These are phyloP conservation scores for Gymnothorax reevesii DNA, from an alignment of 2,797 vertebrate species.

Conservation along the genomic window DNA sequence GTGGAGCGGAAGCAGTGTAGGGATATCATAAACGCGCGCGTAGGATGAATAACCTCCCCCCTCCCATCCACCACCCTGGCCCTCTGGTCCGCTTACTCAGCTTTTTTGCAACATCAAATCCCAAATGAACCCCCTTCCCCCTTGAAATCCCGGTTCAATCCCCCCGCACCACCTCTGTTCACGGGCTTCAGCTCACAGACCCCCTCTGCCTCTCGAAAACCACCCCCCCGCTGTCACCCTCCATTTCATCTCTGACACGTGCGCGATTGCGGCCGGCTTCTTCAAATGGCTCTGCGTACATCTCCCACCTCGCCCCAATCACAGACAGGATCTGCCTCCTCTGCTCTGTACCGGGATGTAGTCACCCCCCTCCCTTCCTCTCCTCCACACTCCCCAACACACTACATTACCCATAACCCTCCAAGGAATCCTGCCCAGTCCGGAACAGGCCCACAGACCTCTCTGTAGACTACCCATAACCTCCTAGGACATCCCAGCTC, in stretches of 20 bases:
- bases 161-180: no score
- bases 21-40: slow-evolving; percentile 50
- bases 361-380: slow-evolving; percentile 34
- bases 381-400: slow-evolving; percentile 29
- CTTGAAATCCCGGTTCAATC: no score
- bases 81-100: no score
- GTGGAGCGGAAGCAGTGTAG: slow-evolving; percentile 3
- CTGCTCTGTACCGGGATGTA: slow-evolving; percentile 63
- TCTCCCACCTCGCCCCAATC: neutral
- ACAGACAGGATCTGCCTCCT: neutral
- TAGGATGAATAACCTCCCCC: slow-evolving; percentile 45
- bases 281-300: neutral
- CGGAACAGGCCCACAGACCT: no score
- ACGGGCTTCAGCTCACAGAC: no score
- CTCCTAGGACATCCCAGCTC: no score
- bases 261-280: neutral
- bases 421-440: neutral
- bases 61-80: neutral
- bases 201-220: no score
- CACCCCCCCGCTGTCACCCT: neutral
- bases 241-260: neutral
- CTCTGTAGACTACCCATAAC: no score
- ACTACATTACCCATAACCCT: neutral
- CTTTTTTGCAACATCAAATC: no score
- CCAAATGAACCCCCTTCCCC: no score